Evolutionary conservation across 2,888 invertebrate genomes (phyloP).

Genomic region (Tineola bisselliella): DNA sequence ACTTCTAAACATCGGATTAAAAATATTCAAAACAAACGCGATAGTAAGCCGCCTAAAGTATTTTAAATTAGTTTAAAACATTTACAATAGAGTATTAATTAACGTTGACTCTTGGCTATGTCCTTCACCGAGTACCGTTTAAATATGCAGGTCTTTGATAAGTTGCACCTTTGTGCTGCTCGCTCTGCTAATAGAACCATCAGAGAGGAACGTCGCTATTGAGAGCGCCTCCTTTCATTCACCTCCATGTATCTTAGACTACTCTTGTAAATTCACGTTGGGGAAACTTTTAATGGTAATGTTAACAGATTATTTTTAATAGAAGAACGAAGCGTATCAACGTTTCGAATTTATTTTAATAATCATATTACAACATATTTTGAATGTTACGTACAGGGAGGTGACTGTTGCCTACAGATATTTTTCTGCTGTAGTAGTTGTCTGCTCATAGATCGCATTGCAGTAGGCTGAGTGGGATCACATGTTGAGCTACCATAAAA

Average conservation of each 20-base stretch:
- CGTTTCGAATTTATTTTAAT: too few relatives aligned
- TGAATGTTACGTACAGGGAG: too few relatives aligned
- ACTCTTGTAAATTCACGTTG: background rate
- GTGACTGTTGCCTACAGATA: too few relatives aligned
- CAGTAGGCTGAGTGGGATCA: too few relatives aligned
- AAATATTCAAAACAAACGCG: too few relatives aligned
- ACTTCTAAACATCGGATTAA: too few relatives aligned
- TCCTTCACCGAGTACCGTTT: conserved; percentile 18
- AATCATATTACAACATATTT: too few relatives aligned
- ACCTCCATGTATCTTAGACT: background rate
- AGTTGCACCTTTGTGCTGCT: conserved; percentile 35
- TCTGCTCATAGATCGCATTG: too few relatives aligned
- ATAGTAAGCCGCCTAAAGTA: too few relatives aligned
- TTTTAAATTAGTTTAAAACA: too few relatives aligned
- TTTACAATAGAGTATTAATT: background rate
- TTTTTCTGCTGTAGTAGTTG: too few relatives aligned
- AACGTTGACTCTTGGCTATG: background rate
- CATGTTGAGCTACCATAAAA: too few relatives aligned
- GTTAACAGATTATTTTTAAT: conserved; percentile 1
- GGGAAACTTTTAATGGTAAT: conserved; percentile 7
- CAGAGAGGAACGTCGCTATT: conserved; percentile 27
- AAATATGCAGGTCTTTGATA: conserved; percentile 41
- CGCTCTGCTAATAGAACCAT: conserved; percentile 32
- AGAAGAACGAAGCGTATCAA: background rate
- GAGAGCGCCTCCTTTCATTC: conserved; percentile 14